Evolutionary conservation across 2,113 vertebrate species (phyloP), one percentile per base, ranked within the genome.

Genomic region (Chascanopsetta lugubris): DNA sequence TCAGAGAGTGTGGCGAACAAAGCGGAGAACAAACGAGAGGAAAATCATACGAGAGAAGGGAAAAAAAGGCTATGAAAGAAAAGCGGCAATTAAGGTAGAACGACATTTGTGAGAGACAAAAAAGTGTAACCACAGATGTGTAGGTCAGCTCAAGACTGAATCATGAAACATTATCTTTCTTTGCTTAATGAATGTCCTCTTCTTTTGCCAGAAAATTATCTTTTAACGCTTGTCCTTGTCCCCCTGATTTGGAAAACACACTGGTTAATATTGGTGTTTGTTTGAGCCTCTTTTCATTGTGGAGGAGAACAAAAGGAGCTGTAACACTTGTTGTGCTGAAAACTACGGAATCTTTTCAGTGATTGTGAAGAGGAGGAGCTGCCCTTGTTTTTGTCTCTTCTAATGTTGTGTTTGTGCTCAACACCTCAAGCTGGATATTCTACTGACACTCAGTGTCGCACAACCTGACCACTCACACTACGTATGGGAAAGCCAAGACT

Each of bases 41-140:
- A 61, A 50, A 56, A 75, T 62, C 30, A 49, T 57, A 72, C 13
- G 58, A 54, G 29, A 76, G 21, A 58, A n/a, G 60, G 34, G 25
- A 50, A 50, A 49, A 12, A 53, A 36, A 40, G 13, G 60, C 13
- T 46, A 62, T 36, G 40, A 38, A 11, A 59, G 17, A 13, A 49
- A 21, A 66, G 30, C 27, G 30, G 38, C 21, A 24, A 27, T 12
- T 24, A 15, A 24, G 27, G 2, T 15, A 21, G 34, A 55, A 40
- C 9, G 20, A 45, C 21, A 69, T 4, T 6, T n/a, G n/a, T n/a
- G n/a, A 9, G 10, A 1, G 36, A 22, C n/a, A n/a, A n/a, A 50
- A 3, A 12, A 46, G 25, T 34, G 51, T 17, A 61, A 22, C 6
- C 6, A 3, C 17, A 20, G 13, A 49, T 32, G 26, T 34, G 58